Base-by-base conservation (phyloP, 2,888 invertebrate genomes). In the Dynastes hyllus region DNA sequence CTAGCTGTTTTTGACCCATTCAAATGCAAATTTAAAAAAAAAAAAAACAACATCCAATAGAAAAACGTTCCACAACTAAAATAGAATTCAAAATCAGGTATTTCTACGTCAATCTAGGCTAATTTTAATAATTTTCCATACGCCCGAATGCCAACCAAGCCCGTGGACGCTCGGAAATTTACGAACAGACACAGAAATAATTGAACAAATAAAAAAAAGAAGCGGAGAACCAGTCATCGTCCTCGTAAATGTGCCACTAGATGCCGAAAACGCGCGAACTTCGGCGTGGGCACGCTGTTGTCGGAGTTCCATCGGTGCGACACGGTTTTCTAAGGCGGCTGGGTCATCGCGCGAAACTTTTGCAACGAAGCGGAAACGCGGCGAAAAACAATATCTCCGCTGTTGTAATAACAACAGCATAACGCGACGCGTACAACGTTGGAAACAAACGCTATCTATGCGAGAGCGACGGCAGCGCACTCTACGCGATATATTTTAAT, bases 401-500 rank as follows among this genome's bases (percentile, higher is more conserved):
- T 55, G 45, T 11, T 45, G 11, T 45, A 45, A 45, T 45, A 45
- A 45, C 45, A 45, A 45, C 45, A 9, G 45, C 45, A 45, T 45
- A 45, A 8, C 8, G 8, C 8, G 8, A 45, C 22, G 22, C 53
- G 53, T 55, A 55, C 53, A 55, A 16, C 55, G 9, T 55, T 22
- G 11, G 55, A 55, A 55, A 55, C 55, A 55, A 55, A 55, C 55
- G 55, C 55, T 55, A 55, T 55, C 55, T 55, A 55, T 22, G 45
- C 55, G 16, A 22, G 66, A 45, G 22, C 66, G 66, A 22, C 40
- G n/a, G 40, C 66, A 40, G 40, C 45, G 66, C 66, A 9, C 51
- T 51, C 73, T 40, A 27, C 61, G 61, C 73, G 73, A 61, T 75
- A 75, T 75, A 75, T 75, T 75, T 45, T 75, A 75, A 75, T 75